A percentile compares a stretch with the other conserved stretches of the same genome.
phyloP scores from a whole-genome alignment of 1,140 invertebrate genomes.

The Pseudoatta argentina region DNA sequence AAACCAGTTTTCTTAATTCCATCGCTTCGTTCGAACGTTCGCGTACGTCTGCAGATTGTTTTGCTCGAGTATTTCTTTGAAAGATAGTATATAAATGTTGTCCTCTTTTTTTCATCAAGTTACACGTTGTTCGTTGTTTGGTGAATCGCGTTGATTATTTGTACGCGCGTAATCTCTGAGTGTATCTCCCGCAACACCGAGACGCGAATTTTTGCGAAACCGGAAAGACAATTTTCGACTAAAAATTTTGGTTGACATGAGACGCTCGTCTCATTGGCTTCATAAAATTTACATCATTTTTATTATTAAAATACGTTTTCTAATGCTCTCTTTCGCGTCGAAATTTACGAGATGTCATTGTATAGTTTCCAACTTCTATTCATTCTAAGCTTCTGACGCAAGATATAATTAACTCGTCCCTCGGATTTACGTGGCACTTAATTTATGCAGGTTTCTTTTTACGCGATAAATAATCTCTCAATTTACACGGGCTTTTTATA shows the following conservation, averaged over 20 bases:
- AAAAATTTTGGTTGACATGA: not conserved
- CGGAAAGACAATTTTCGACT: conserved; percentile 9
- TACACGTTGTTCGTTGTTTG: not conserved
- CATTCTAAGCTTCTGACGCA: not conserved
- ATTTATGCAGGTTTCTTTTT: too few relatives aligned
- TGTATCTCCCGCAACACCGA: not conserved
- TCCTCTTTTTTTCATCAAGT: not conserved
- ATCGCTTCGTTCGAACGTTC: not conserved
- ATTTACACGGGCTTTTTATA: too few relatives aligned
- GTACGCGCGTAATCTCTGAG: not conserved
- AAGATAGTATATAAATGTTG: not conserved
- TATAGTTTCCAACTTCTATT: conserved; percentile 6
- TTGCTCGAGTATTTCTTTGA: not conserved
- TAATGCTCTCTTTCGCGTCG: too few relatives aligned
- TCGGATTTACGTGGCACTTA: too few relatives aligned
- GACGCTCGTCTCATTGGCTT: not conserved
- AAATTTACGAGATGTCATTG: not conserved
- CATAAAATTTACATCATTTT: conserved; percentile 4
- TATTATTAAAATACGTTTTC: conserved; percentile 9
- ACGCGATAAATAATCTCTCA: too few relatives aligned
- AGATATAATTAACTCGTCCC: not conserved
- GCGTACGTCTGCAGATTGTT: not conserved
- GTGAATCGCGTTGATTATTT: not conserved
- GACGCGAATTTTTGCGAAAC: not conserved
- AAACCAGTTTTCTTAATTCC: not conserved